Conservation (phyloP, 23 tunicate species). For the Trididemnum nubilum region DNA sequence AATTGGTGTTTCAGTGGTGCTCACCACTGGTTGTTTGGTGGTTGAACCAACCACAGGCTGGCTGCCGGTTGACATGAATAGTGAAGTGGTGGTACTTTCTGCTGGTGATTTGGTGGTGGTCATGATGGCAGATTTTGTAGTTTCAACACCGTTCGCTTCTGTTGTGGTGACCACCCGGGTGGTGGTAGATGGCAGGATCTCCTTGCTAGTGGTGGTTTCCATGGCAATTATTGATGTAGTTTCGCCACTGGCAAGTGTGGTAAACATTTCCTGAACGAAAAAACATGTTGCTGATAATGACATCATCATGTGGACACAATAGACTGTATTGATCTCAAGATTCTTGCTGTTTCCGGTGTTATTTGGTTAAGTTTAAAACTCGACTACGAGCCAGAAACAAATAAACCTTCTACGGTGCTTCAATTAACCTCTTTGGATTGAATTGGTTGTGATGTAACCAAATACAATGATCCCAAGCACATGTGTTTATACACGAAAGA, state of each 20-base stretch:
- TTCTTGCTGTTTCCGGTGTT: no score
- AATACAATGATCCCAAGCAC: no score
- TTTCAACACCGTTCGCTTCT: slow-evolving; percentile 11
- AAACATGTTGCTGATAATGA: no score
- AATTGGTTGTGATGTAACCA: no score
- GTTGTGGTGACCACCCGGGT: neutral
- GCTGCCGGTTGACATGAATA: neutral
- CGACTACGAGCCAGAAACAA: no score
- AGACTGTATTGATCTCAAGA: no score
- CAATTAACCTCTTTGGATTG: no score
- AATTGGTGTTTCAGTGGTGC: neutral
- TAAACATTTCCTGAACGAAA: slow-evolving; percentile 27
- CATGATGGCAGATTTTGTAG: neutral
- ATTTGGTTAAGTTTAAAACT: no score
- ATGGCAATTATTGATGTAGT: slow-evolving; percentile 2
- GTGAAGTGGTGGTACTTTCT: neutral
- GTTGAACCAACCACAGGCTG: slow-evolving; percentile 9
- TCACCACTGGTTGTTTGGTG: neutral
- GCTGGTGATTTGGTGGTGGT: neutral
- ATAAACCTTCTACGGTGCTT: no score
- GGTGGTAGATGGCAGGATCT: slow-evolving; percentile 39
- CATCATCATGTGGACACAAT: no score
- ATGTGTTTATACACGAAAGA: no score
- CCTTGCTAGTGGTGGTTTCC: slow-evolving; percentile 30
- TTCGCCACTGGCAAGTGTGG: slow-evolving; percentile 19